Base-by-base conservation (phyloP, 2,797 vertebrate species). In the Hyperoplus lanceolatus region DNA sequence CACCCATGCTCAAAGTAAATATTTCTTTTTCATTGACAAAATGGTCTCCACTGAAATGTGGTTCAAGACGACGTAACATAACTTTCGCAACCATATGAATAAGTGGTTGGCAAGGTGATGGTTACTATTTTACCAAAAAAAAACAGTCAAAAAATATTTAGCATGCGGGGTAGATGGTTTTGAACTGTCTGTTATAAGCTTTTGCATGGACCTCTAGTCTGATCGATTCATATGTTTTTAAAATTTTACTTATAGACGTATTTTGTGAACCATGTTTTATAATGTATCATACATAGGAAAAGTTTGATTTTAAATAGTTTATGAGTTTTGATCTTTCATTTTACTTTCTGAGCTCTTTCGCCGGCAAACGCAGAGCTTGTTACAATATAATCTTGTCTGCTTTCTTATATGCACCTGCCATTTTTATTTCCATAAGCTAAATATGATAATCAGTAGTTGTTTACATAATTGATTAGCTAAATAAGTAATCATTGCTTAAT, bases 221-320 rank as follows among this genome's bases (percentile, higher is more conserved):
- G 53, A 48, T 68, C 77, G 73, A 62, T 76, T 79, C 61, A 57
- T 56, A 57, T 73, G 75, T 65, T 79, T 89, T 81, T 82, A 64
- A 55, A 81, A 79, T 51, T 87, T 63, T 86, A 58, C 60, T 46
- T 73, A 63, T 73, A 61, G 69, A 70, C 60, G n/a, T n/a, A 1
- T 79, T 74, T n/a, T 88, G 74, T 86, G 73, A 81, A 81, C 64
- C 38, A 67, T 87, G 85, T 91, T 90, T 90, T 85, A 50, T 83
- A 80, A 84, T 82, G 84, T 85, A 84, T 82, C 21, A 57, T 87
- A 51, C n/a, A 60, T 51, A 16, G 29, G 29, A 29, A 39, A 64
- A 51, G 65, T 71, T 29, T 76, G 80, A 53, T 79, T 85, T 79
- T 16, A 53, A 53, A 41, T 55, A 41, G 42, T 3, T 66, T 64